Evolutionary conservation across 2,113 vertebrate species (phyloP).

Genomic region (Electrona antarctica): DNA sequence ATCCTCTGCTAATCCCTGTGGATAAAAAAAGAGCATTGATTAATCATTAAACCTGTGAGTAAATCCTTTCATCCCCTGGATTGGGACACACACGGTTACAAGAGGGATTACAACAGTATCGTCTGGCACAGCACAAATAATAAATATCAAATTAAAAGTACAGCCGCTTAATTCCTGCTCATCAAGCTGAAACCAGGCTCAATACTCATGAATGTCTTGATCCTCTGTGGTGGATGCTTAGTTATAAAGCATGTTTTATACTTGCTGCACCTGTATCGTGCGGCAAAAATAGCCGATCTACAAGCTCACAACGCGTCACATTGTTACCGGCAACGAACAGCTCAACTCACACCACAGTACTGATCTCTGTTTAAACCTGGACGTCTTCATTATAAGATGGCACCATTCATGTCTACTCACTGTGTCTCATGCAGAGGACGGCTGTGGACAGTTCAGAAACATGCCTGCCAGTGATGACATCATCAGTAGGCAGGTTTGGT

Average conservation of each 20-base stretch:
- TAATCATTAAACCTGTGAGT: conserved; percentile 51
- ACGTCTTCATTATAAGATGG: no score
- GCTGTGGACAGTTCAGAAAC: no score
- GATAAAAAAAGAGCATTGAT: conserved; percentile 32
- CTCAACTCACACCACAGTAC: no score
- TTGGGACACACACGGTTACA: conserved; percentile 29
- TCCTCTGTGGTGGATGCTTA: background rate
- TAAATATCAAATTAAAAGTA: conserved; percentile 56
- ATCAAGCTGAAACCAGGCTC: conserved; percentile 1
- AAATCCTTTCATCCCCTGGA: conserved; percentile 55
- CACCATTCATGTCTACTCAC: no score
- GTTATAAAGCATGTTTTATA: no score
- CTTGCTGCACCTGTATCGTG: background rate
- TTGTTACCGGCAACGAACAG: no score
- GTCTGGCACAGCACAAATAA: conserved; percentile 34
- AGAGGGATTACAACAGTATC: conserved; percentile 52
- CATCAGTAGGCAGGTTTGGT: no score
- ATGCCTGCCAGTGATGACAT: no score
- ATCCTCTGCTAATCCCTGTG: conserved; percentile 41
- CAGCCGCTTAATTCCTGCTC: conserved; percentile 39
- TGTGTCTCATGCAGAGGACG: no score
- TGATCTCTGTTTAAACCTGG: no score
- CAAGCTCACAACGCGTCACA: no score
- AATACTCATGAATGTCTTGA: conserved; percentile 15
- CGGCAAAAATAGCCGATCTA: no score